Evolutionary conservation across 1,140 invertebrate genomes (phyloP).

Genomic region (Drosophila fuyamai): DNA sequence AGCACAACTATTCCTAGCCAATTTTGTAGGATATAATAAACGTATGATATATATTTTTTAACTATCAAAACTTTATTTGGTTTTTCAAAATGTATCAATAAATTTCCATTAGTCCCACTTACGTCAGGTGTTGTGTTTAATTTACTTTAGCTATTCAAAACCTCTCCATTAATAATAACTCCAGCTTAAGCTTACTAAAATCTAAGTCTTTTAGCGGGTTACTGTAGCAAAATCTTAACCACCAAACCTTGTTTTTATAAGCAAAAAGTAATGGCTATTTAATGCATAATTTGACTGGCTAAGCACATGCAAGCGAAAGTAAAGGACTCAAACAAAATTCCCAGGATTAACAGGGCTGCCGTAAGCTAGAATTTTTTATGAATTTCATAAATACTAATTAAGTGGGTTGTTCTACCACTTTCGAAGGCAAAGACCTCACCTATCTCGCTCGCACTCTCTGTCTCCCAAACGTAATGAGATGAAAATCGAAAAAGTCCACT

Average conservation of each 20-base stretch:
- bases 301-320: conserved; percentile 60
- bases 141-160: not conserved
- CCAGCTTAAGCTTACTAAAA: not conserved
- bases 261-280: conserved; percentile 52
- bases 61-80: too few relatives aligned
- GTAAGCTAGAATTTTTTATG: conserved; percentile 66
- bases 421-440: not conserved
- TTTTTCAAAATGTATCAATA: too few relatives aligned
- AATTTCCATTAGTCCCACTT: not conserved
- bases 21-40: not conserved
- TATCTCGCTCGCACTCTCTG: not conserved
- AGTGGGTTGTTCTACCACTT: conserved; percentile 45
- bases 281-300: conserved; percentile 79
- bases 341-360: conserved; percentile 52
- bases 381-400: conserved; percentile 82
- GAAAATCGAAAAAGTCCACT: conserved; percentile 66
- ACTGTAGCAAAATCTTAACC: conserved; percentile 30
- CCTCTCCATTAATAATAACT: conserved; percentile 1
- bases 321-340: conserved; percentile 28
- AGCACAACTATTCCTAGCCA: too few relatives aligned
- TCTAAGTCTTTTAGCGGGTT: not conserved
- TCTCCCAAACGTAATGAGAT: conserved; percentile 59
- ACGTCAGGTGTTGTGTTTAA: not conserved
- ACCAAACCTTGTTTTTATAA: conserved; percentile 50
- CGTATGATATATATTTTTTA: too few relatives aligned